Conservation (phyloP, 2,888 invertebrate species). For the Cantharis lateralis region DNA sequence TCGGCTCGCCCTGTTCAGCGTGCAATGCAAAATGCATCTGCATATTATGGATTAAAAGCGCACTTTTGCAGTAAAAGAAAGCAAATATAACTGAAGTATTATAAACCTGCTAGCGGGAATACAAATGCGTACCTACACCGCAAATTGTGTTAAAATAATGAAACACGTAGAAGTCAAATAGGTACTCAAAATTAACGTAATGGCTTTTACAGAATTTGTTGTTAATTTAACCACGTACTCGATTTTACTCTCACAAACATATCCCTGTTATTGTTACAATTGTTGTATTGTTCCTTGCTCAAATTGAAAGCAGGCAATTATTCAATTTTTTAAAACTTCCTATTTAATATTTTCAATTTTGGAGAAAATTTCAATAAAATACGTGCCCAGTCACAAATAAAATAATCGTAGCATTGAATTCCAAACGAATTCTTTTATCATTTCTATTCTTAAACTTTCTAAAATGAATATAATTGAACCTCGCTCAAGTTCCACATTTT, state of each 20-base stretch:
- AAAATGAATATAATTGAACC: constrained; percentile 21
- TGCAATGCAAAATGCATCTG: neutral
- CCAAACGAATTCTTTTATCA: constrained; percentile 12
- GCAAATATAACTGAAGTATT: neutral
- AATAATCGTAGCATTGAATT: constrained; percentile 21
- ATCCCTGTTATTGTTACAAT: neutral
- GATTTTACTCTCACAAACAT: neutral
- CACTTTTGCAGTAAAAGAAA: neutral
- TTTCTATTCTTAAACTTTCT: neutral
- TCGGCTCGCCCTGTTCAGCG: neutral
- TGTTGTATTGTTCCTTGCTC: neutral
- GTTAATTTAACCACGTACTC: neutral
- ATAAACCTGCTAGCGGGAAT: neutral
- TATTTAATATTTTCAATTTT: constrained; percentile 4
- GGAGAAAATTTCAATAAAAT: constrained; percentile 13
- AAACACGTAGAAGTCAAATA: no score
- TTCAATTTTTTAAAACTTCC: neutral
- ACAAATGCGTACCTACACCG: neutral
- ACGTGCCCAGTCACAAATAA: constrained; percentile 10
- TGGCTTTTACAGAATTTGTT: no score
- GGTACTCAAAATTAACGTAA: no score
- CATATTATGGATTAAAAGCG: neutral
- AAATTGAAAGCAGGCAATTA: neutral
- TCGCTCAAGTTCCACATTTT: constrained; percentile 2
- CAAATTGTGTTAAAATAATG: neutral